Percentiles rank a stretch among this genome's conserved stretches.
Evolutionary conservation across 37 sponge, comb jelly and placozoan species (phyloP).

Genomic region (Axinella damicornis): DNA sequence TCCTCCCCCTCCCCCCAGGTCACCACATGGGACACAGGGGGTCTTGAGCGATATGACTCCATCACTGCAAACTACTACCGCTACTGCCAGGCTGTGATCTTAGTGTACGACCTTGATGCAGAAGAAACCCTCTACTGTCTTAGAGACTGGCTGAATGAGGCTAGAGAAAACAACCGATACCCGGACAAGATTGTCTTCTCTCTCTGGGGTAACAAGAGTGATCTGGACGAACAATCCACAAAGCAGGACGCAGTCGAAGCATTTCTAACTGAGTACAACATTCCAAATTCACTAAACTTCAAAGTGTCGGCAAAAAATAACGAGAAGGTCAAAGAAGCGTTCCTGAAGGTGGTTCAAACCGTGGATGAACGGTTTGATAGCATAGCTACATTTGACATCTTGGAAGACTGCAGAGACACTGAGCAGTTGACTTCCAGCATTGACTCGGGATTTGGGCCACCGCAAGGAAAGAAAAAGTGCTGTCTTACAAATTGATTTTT

Average conservation of each 20-base stretch:
- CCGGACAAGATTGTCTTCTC: slow-evolving; percentile 40
- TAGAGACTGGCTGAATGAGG: slow-evolving; percentile 49
- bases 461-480: too few species aligned
- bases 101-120: slow-evolving; percentile 51
- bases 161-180: not conserved
- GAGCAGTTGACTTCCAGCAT: not conserved
- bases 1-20: too few species aligned
- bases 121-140: slow-evolving; percentile 31
- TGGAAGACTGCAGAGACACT: not conserved
- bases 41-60: slow-evolving; percentile 42
- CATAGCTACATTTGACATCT: not conserved
- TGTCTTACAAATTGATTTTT: too few species aligned
- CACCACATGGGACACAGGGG: slow-evolving; percentile 68
- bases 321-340: slow-evolving; percentile 12
- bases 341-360: not conserved
- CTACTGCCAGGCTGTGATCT: slow-evolving; percentile 52
- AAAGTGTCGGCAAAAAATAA: slow-evolving; percentile 32
- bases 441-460: not conserved
- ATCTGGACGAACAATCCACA: not conserved
- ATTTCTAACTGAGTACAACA: not conserved
- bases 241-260: slow-evolving; percentile 14
- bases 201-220: slow-evolving; percentile 62
- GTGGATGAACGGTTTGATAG: not conserved
- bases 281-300: not conserved
- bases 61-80: slow-evolving; percentile 72